Evolutionary conservation across 2,797 vertebrate genomes (phyloP).

Genomic region (Pempheris klunzingeri): DNA sequence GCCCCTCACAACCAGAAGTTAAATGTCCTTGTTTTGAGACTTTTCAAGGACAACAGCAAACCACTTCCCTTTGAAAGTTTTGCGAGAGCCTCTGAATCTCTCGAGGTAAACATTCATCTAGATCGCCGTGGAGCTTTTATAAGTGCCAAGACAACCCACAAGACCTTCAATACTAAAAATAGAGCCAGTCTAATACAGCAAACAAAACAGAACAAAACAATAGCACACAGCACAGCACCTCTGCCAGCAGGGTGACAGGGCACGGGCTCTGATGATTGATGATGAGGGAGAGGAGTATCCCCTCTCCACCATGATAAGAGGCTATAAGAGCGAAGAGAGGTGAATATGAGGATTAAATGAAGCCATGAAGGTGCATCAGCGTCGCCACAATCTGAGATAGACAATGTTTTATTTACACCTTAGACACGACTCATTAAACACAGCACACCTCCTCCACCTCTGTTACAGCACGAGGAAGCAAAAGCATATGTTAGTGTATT

Average conservation of each 20-base stretch:
- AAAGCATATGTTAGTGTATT: conserved; percentile 34
- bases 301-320: conserved; percentile 66
- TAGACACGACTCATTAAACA: conserved; percentile 70
- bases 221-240: conserved; percentile 61
- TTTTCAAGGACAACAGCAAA: conserved; percentile 35
- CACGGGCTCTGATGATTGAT: conserved; percentile 76
- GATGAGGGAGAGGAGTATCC: conserved; percentile 71
- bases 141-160: conserved; percentile 47
- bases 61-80: conserved; percentile 54
- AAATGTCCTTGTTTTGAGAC: conserved; percentile 38
- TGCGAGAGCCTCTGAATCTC: conserved; percentile 32
- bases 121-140: conserved; percentile 43
- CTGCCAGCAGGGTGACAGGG: conserved; percentile 72
- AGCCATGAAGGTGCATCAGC: conserved; percentile 69
- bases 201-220: conserved; percentile 74
- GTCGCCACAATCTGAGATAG: conserved; percentile 51
- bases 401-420: conserved; percentile 77
- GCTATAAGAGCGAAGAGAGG: conserved; percentile 61
- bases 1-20: not conserved
- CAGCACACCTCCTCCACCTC: conserved; percentile 41
- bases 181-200: conserved; percentile 57
- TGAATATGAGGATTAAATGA: conserved; percentile 78
- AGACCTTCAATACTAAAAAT: conserved; percentile 71
- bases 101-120: conserved; percentile 56
- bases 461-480: conserved; percentile 7